phyloP scores from a whole-genome alignment of 2,888 invertebrate species.

The Cryptocephalus moraei region DNA sequence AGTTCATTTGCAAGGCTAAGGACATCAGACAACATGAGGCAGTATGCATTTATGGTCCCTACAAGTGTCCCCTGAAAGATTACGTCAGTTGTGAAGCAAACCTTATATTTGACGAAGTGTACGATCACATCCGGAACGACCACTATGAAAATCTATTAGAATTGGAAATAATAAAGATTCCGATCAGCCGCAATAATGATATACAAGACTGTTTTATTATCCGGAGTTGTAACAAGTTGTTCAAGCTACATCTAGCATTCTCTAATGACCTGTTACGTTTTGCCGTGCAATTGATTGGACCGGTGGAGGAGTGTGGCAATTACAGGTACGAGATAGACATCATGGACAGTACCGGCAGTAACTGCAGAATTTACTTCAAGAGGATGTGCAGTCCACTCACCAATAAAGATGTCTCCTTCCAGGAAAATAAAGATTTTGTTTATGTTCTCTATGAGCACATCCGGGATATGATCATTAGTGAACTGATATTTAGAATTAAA shows the following conservation, averaged over 20 bases:
- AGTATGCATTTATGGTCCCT: slow-evolving; percentile 15
- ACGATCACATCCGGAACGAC: slow-evolving; percentile 46
- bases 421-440: not conserved
- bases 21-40: slow-evolving; percentile 20
- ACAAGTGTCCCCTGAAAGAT: slow-evolving; percentile 19
- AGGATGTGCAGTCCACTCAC: slow-evolving; percentile 13
- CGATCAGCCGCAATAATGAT: slow-evolving; percentile 14
- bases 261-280: slow-evolving; percentile 17
- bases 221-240: slow-evolving; percentile 18
- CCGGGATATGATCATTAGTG: slow-evolving; percentile 6
- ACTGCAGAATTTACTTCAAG: slow-evolving; percentile 17
- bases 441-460: slow-evolving; percentile 6
- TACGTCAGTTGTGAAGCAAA: slow-evolving; percentile 11
- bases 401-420: slow-evolving; percentile 8
- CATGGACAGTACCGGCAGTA: slow-evolving; percentile 19
- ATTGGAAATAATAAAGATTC: slow-evolving; percentile 16
- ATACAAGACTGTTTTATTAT: slow-evolving; percentile 23
- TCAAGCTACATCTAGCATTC: slow-evolving; percentile 24
- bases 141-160: slow-evolving; percentile 28
- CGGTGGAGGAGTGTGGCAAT: slow-evolving; percentile 18
- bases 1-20: slow-evolving; percentile 15
- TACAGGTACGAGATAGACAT: slow-evolving; percentile 30
- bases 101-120: slow-evolving; percentile 10
- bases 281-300: slow-evolving; percentile 26
- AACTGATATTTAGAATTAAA: slow-evolving; percentile 8